Conservation (phyloP, 2,888 invertebrate species). For the Pteria penguin region DNA sequence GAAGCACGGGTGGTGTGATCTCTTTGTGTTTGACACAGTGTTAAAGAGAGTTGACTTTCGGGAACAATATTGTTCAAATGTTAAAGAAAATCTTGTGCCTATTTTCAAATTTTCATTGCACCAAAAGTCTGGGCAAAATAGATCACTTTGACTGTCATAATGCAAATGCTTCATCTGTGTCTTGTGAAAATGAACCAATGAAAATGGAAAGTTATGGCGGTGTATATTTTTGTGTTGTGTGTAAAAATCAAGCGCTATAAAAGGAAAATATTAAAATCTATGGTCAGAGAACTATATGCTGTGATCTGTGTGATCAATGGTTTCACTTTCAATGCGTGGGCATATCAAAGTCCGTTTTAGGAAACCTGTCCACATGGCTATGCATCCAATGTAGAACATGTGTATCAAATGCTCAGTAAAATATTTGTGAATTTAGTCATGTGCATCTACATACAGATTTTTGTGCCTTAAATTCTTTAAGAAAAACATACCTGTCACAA, state of each 20-base stretch:
- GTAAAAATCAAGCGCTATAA: slow-evolving; percentile 17
- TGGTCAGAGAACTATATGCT: slow-evolving; percentile 23
- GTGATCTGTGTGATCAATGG: slow-evolving; percentile 16
- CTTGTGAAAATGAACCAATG: slow-evolving; percentile 16
- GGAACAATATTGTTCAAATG: neutral
- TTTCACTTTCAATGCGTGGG: slow-evolving; percentile 22
- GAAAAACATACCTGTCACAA: too few species aligned
- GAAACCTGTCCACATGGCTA: slow-evolving; percentile 3
- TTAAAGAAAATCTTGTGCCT: neutral
- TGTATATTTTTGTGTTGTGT: slow-evolving; percentile 19
- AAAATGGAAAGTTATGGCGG: slow-evolving; percentile 4
- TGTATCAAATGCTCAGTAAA: neutral
- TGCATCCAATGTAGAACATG: neutral
- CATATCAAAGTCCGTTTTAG: slow-evolving; percentile 22
- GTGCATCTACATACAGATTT: neutral
- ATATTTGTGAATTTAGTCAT: too few species aligned
- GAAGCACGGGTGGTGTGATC: too few species aligned
- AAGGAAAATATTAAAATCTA: slow-evolving; percentile 26
- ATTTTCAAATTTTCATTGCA: neutral
- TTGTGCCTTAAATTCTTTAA: neutral
- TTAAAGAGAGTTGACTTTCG: slow-evolving; percentile 26
- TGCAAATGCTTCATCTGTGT: neutral
- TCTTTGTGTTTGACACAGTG: too few species aligned
- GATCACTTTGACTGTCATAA: neutral
- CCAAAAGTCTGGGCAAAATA: neutral